Percentiles rank a stretch among this genome's conserved stretches.
Conservation (phyloP, 2,113 vertebrate species). For the Cichladusa arquata region DNA sequence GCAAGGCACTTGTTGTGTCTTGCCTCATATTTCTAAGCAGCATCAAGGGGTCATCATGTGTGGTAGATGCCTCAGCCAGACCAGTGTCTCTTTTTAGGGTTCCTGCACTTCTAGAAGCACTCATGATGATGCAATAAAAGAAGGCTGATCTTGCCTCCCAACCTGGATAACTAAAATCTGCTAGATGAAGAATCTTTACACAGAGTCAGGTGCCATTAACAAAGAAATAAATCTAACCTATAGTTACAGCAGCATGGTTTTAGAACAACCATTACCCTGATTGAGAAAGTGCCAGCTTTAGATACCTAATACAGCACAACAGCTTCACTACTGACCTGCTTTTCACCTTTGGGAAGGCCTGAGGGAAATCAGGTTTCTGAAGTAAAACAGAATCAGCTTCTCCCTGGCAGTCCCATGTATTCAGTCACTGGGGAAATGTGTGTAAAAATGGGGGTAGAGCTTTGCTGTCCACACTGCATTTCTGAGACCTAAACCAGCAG, state of each 20-base stretch:
- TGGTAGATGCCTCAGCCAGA: neutral
- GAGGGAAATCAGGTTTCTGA: neutral
- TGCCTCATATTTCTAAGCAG: neutral
- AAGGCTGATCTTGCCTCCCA: neutral
- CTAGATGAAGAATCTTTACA: neutral
- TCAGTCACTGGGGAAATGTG: rapidly evolving
- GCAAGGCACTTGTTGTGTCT: neutral
- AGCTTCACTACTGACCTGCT: neutral
- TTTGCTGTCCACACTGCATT: neutral
- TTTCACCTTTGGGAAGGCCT: neutral
- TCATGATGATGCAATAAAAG: neutral
- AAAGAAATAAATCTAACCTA: neutral
- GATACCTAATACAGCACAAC: neutral
- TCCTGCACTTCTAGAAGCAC: neutral
- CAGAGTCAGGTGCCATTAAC: neutral
- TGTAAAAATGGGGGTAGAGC: neutral
- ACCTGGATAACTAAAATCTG: neutral
- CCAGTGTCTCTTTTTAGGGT: neutral
- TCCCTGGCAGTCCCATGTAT: neutral
- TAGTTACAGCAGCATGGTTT: neutral
- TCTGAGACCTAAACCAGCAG: neutral
- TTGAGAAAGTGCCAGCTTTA: neutral
- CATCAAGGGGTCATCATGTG: neutral
- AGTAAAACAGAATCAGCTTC: neutral
- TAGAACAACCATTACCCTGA: neutral